Base-by-base conservation (phyloP, 2,113 vertebrate genomes). In the Holacanthus passer region DNA sequence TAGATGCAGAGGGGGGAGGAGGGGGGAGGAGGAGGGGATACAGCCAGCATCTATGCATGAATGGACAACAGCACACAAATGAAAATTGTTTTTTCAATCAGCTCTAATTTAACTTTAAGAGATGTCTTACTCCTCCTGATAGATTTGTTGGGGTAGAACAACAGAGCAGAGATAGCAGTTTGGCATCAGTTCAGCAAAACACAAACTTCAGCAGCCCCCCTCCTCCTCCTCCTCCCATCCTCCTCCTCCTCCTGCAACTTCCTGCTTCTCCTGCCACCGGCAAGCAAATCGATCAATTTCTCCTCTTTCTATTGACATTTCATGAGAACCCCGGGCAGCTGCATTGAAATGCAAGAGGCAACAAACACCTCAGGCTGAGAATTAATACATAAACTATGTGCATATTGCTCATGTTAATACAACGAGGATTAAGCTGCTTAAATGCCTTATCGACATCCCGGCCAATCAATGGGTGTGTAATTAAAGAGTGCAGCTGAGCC, bases 381-480 rank as follows among this genome's bases (percentile, higher is more conserved):
- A 84, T 73, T 50, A 81, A 89, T 82, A 78, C 77, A 87, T 77
- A 37, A 58, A 86, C 31, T 76, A 74, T 68, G 81, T 73, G 79
- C 81, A 82, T 65, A 81, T 78, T 85, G 73, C 73, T 79, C 79
- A 89, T 84, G 85, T 83, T 88, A 87, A 90, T 87, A 87, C 85
- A 81, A 72, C 64, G 0, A 69, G 89, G 89, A 89, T 89, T 89
- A 90, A 87, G 85, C 66, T 37, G 81, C 87, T 90, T 85, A 87
- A 92, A 89, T 80, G 82, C 81, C 47, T 88, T 90, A 91, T 92
- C 81, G 90, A 90, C 85, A 50, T 60, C 45, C 45, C 0, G 29
- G 12, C 76, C 78, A 83, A 92, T 93, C 90, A 74, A 93, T 91
- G 62, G 39, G n/a, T 45, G 77, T 74, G 79, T 89, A 89, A 93